Percentiles rank a stretch among this genome's conserved stretches.
Evolutionary conservation across 2,797 vertebrate species (phyloP).

Genomic region (Siniperca undulata): DNA sequence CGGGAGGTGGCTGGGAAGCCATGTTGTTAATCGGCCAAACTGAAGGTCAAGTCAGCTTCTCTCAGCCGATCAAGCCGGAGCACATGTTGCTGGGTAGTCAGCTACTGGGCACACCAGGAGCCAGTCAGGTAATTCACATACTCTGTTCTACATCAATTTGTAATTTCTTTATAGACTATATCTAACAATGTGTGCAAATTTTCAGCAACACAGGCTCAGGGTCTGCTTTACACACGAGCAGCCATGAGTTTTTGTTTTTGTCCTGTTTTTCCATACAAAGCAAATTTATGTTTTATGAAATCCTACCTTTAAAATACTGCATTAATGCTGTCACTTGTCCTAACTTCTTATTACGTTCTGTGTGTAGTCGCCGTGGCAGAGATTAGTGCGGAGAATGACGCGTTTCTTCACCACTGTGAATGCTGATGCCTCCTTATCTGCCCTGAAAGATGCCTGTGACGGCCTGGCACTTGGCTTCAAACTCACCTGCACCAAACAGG

Average conservation of each 20-base stretch:
- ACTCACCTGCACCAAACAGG: conserved; percentile 93
- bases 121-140: conserved; percentile 90
- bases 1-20: conserved; percentile 86
- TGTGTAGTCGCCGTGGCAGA: conserved; percentile 91
- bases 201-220: not conserved
- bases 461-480: conserved; percentile 92
- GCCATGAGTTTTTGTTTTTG: not conserved
- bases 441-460: conserved; percentile 90
- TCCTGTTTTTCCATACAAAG: not conserved
- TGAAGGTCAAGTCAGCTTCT: conserved; percentile 94
- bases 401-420: conserved; percentile 94
- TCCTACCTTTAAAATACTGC: not conserved
- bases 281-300: not conserved
- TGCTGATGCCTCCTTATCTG: conserved; percentile 86
- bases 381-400: conserved; percentile 94
- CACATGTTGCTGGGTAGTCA: conserved; percentile 97
- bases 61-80: conserved; percentile 93
- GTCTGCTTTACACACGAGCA: not conserved
- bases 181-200: not conserved
- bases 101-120: conserved; percentile 92
- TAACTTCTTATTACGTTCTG: conserved; percentile 4
- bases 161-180: not conserved
- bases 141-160: too few relatives aligned
- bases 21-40: conserved; percentile 82
- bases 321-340: not conserved